Evolutionary conservation across 2,797 vertebrate genomes (phyloP), one percentile per base, ranked within the genome.

Genomic region (Acropternis orthonyx): DNA sequence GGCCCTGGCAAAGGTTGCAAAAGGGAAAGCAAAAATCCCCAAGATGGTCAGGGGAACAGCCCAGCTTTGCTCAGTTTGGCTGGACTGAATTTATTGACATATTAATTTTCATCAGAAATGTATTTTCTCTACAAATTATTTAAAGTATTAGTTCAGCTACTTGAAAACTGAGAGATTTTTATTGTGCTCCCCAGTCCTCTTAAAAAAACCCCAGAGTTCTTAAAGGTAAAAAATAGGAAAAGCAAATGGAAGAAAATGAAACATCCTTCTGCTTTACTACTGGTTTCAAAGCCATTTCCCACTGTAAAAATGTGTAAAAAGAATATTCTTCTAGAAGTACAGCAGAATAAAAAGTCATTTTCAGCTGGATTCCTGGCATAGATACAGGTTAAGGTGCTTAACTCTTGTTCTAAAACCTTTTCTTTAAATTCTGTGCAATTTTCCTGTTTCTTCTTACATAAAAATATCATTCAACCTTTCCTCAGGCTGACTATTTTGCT

Each of bases 181-280:
- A 54, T 41, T 54, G 11, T 69, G 3, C 14, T 41, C 3, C 37
- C 7, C 24, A 55, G 1, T 2, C 12, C 10, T 1, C 19, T 14
- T 22, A 10, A 65, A 49, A 26, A 75, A 71, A 22, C 30, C 27
- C 27, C 17, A 39, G 24, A 81, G 8, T 37, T 81, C 26, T 68
- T 34, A 46, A 32, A 66, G 24, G 7, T 6, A 78, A 41, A 41
- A 41, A 41, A 41, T 14, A 61, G 28, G 14, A 65, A 49, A 68
- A 79, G 14, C 5, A 87, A 66, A 82, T 37, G 28, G 43, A 66
- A 79, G 52, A 46, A 76, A 88, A 71, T 36, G 6, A 85, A 88
- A 19, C 14, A 12, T 10, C 12, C 7, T 74, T 71, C 14, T 82
- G 5, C 14, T 66, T 63, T 93, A 30, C 1, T 2, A 13, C 48